Evolutionary conservation across 2,888 invertebrate genomes (phyloP).

Genomic region (Oligia latruncula): DNA sequence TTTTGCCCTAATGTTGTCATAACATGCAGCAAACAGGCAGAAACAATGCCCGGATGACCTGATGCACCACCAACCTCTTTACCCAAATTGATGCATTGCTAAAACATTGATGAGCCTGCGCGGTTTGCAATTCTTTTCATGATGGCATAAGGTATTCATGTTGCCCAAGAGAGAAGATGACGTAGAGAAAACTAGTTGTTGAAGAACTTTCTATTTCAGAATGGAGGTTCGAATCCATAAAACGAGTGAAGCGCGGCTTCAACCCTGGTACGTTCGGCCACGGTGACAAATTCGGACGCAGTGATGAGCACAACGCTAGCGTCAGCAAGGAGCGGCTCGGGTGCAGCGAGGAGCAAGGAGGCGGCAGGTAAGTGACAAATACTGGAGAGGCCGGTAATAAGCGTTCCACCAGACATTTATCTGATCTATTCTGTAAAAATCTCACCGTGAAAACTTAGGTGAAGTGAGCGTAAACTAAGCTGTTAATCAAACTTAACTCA

Average conservation of each 20-base stretch:
- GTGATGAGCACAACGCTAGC: slow-evolving; percentile 75
- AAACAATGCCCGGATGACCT: too few relatives aligned
- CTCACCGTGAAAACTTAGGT: neutral
- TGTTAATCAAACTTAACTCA: too few relatives aligned
- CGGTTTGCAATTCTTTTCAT: neutral
- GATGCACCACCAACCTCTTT: neutral
- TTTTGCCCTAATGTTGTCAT: neutral
- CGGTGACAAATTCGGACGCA: slow-evolving; percentile 68
- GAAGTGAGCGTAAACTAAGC: neutral
- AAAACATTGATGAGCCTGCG: neutral
- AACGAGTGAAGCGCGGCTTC: slow-evolving; percentile 73
- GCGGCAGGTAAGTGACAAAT: slow-evolving; percentile 40
- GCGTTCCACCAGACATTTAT: neutral
- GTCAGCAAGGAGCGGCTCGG: slow-evolving; percentile 70
- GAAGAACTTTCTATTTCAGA: slow-evolving; percentile 36
- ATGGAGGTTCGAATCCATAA: slow-evolving; percentile 61
- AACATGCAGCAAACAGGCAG: neutral
- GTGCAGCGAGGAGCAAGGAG: slow-evolving; percentile 67
- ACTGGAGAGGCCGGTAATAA: neutral
- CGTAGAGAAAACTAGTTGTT: neutral
- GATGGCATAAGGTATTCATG: neutral
- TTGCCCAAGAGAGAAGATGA: neutral
- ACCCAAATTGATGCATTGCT: neutral
- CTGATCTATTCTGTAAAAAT: neutral
- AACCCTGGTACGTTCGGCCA: slow-evolving; percentile 68